Conservation (phyloP, 2,797 vertebrate genomes). For the Myotis vivesi region DNA sequence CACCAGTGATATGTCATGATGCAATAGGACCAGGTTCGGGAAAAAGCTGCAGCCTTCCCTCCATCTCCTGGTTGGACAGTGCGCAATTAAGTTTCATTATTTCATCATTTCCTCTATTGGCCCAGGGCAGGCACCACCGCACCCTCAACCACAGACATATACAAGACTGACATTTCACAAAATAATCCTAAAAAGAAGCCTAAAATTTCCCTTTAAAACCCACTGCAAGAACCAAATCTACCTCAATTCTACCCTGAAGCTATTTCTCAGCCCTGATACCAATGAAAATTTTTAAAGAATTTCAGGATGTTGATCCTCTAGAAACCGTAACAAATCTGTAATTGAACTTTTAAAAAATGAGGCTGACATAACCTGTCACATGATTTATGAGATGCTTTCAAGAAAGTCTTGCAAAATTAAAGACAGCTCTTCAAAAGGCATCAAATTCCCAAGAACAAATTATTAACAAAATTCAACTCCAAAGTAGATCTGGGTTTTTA, state of each 20-base stretch:
- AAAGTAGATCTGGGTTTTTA: neutral
- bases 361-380: neutral
- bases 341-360: constrained; percentile 37
- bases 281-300: neutral
- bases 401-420: constrained; percentile 33
- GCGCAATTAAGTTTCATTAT: constrained; percentile 39
- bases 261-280: constrained; percentile 34
- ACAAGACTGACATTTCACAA: constrained; percentile 12
- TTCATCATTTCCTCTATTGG: constrained; percentile 51
- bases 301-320: neutral
- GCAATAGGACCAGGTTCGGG: neutral
- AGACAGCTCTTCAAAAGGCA: constrained; percentile 17
- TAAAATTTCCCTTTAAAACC: constrained; percentile 66
- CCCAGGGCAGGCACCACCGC: neutral
- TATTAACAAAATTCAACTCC: neutral
- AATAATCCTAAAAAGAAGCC: constrained; percentile 35
- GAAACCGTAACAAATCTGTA: constrained; percentile 28
- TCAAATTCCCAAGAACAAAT: neutral
- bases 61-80: neutral
- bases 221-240: constrained; percentile 42
- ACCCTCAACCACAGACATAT: constrained; percentile 31
- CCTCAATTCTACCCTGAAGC: constrained; percentile 4
- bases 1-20: neutral
- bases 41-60: neutral
- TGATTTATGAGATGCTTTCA: constrained; percentile 25